Evolutionary conservation across 1,140 invertebrate species (phyloP), one percentile per base, ranked within the genome.

Genomic region (Fopius arisanus): DNA sequence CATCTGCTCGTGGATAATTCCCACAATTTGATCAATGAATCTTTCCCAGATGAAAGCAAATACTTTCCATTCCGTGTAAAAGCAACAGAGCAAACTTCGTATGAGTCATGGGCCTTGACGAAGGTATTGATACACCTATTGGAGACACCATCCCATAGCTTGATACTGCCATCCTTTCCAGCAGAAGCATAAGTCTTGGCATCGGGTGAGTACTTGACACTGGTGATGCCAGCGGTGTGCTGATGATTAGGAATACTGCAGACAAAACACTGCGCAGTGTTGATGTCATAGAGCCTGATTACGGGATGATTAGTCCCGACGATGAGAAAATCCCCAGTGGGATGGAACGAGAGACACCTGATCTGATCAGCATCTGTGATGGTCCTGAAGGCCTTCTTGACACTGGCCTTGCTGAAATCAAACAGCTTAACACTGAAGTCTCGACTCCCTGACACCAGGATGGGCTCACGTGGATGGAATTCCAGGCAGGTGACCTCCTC

Each of bases 41-140:
- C 98, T 89, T 98, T 95, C 6, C 97, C 98, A 67, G 96, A 95
- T 0, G 97, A 97, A 2, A 99, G 85, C 31, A 99, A 89, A 87
- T 99, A 99, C 96, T 99, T 99, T 84, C 96, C 97, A 88, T 99
- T 99, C 71, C 96, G 91, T 0, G 97, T 96, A 84, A 99, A 99
- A 10, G 92, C 89, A 2, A 98, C 95, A 0, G 97, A 99, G 82
- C 96, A 98, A 19, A 99, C 94, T 90, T 97, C 95, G 21, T 94
- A 91, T 0, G 97, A 97, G 78, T 98, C 97, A 84, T 99, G 98
- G 0, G 98, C 97, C 80, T 94, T 93, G 0, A 91, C 85, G 83
- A 99, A 98, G 0, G 97, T 98, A 83, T 97, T 97, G 72, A 99
- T 92, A 83, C 97, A 99, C 66, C 96, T 90, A 79, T 96, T 97